These are phyloP conservation scores for Temnothorax nylanderi DNA, from an alignment of 1,140 invertebrate species.

Conservation along the genomic window DNA sequence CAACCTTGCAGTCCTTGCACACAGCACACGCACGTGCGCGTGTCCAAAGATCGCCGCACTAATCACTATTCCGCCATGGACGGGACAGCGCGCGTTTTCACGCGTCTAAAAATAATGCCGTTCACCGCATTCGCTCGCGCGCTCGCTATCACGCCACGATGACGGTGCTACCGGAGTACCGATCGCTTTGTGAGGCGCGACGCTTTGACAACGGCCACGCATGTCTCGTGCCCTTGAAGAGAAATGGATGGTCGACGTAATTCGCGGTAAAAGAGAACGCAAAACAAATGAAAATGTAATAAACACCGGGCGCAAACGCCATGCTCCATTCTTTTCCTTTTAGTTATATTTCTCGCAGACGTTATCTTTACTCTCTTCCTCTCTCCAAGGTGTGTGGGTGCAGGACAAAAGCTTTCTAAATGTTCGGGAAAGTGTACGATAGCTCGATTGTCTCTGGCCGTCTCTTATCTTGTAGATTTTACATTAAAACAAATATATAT, in stretches of 20 bases:
- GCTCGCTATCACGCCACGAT: neutral
- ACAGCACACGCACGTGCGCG: neutral
- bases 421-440: neutral
- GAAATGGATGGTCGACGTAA: neutral
- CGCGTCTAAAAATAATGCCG: slow-evolving; percentile 39
- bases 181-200: neutral
- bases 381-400: neutral
- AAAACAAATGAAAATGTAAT: neutral
- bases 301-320: too few relatives aligned
- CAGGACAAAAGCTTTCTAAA: neutral
- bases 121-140: slow-evolving; percentile 1
- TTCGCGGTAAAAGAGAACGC: neutral
- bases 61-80: neutral
- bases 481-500: neutral
- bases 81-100: neutral
- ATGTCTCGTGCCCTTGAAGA: neutral
- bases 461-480: neutral
- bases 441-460: neutral
- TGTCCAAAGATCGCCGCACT: neutral
- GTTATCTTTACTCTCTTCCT: neutral
- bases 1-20: neutral
- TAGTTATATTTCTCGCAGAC: neutral
- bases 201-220: neutral
- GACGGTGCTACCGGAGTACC: neutral
- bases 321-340: neutral